Evolutionary conservation across 2,888 invertebrate genomes (phyloP), one percentile per base, ranked within the genome.

Genomic region (Rhagophthalmus giganteus): DNA sequence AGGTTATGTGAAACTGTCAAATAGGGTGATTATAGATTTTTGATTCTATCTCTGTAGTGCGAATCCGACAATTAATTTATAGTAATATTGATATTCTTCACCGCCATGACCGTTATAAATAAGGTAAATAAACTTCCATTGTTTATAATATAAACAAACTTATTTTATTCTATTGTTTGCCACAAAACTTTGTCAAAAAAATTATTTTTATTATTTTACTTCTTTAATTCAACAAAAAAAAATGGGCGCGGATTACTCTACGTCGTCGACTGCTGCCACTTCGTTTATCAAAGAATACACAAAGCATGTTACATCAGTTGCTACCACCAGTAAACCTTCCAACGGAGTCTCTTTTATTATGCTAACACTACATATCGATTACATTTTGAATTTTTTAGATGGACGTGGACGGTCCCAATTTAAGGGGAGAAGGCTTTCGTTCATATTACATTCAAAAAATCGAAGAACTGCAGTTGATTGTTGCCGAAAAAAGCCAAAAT

Each of bases 361-460:
- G n/a, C n/a, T n/a, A n/a, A n/a, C n/a, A n/a, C n/a, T n/a, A n/a
- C n/a, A n/a, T n/a, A n/a, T n/a, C n/a, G n/a, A n/a, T n/a, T n/a
- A n/a, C n/a, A n/a, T n/a, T n/a, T n/a, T n/a, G n/a, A n/a, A n/a
- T 26, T 14, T 72, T 74, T 54, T 63, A 84, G 83, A 88, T 88
- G 88, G 88, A 88, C 58, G 81, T 88, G 52, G 88, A 88, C 73
- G 79, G 76, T 57, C 76, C 71, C 33, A 78, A 75, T 58, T 76
- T 71, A 1, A 88, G 86, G 69, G 89, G 92, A 4, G 94, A 94
- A 71, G 94, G 94, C 1, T 92, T 97, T 70, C 87, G 94, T 57
- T 91, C 94, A 0, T 99, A 99, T 77, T 99, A 97, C 72, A 89
- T 94, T 63, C 94, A 95, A 37, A 98, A 99, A 79, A 97, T 97